Base-by-base conservation (phyloP, 53 echinoderm and acorn worm genomes). In the Holothuria leucospilota region DNA sequence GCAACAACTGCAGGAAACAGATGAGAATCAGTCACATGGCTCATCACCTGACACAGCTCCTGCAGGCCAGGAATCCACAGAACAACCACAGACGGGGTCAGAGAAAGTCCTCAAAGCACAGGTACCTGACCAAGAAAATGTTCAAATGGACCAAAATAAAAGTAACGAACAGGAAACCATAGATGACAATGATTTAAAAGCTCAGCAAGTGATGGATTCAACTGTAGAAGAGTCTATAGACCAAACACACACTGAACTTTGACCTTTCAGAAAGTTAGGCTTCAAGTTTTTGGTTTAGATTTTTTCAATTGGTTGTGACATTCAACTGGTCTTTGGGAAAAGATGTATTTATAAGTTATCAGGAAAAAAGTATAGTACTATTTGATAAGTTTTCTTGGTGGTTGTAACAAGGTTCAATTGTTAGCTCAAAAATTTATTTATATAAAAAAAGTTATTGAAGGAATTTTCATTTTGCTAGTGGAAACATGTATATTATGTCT, bases 181-280 rank as follows among this genome's bases (percentile, higher is more conserved):
- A 72, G 72, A 72, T 38, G 72, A 39, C 29, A 39, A 72, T 18
- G 72, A 72, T 30, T 16, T 72, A 46, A 72, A 72, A 72, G 8
- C 72, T 20, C 40, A 42, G 14, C 7, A 28, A 39, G 46, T 18
- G 23, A 13, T 72, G 10, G 23, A 72, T 39, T 46, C 49, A 13
- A 14, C 40, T 4, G 29, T n/a, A 39, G 11, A 72, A 20, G 72
- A 72, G 29, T 41, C 40, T 42, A 4, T 23, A 72, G 38, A 72
- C 12, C 11, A 20, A 72, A 20, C 72, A 39, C 72, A 72, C 41
- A 20, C 4, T 72, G 72, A 72, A 72, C 72, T 72, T 72, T 72
- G 72, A 72, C 72, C 39, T 46, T 72, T 1, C 40, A 7, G 21
- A 20, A 72, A 41, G 40, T 21, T 72, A 72, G 72, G 72, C 20